Evolutionary conservation across 2,113 vertebrate genomes (phyloP), one percentile per base, ranked within the genome.

Genomic region (Cepphus grylle): DNA sequence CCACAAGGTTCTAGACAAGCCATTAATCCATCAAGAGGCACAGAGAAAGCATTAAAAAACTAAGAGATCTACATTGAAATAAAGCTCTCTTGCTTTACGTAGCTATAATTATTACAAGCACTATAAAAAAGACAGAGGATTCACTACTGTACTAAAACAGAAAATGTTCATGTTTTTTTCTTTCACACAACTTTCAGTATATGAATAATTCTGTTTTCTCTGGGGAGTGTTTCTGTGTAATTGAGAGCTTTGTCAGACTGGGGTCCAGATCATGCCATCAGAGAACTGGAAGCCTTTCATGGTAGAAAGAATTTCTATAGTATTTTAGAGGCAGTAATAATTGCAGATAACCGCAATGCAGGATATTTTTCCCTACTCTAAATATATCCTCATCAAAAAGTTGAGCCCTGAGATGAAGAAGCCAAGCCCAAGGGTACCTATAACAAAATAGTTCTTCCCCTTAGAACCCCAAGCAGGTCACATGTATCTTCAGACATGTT

Each of bases 401-500:
- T 32, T 42, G 43, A 78, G 40, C 27, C 29, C n/a, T 66, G 26
- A 69, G 50, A 65, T 45, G 70, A 55, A 81, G 52, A 26, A 74
- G 27, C 36, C 50, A 74, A 73, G 29, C 30, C 76, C 42, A 84
- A 15, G 9, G 40, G 36, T 81, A 34, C 21, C 18, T 0, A 20
- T 25, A 55, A 26, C 12, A 52, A 65, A 59, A 38, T 0, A 62
- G 8, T 12, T 12, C 38, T 36, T 71, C 14, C 50, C 30, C 32
- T 61, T 15, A 16, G 16, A 66, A 56, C 26, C 34, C 32, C 12
- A 23, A 40, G 55, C 36, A 70, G 56, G 34, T 47, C 56, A 34
- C 0, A 0, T 2, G 3, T 32, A 42, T 27, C 36, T 49, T 34
- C 47, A 55, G 43, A 17, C 5, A 21, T 2, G 20, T 76, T 77